A percentile compares a stretch with the other conserved stretches of the same genome.
Conservation (phyloP, 2,113 vertebrate genomes). For the Sorex araneus region DNA sequence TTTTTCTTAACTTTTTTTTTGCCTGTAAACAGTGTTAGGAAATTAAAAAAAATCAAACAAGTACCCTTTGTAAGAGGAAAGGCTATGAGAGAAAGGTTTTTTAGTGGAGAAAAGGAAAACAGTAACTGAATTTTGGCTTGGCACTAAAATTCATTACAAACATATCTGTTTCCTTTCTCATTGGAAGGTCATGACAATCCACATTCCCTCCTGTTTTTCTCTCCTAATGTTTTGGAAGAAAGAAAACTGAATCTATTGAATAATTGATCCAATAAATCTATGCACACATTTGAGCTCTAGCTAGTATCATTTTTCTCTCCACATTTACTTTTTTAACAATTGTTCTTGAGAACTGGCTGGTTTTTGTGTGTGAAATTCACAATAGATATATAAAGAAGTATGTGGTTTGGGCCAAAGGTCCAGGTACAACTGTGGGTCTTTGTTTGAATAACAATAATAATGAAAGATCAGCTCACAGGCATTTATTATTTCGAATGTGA, state of each 20-base stretch:
- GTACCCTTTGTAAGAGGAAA: slow-evolving; percentile 36
- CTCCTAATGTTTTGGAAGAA: neutral
- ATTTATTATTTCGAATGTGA: slow-evolving; percentile 8
- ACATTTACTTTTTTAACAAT: neutral
- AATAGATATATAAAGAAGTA: neutral
- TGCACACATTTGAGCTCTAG: neutral
- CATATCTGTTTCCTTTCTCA: neutral
- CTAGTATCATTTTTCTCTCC: neutral
- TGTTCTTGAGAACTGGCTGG: neutral
- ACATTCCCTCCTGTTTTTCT: neutral
- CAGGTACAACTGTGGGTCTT: slow-evolving; percentile 27
- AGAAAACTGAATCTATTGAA: neutral
- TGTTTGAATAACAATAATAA: slow-evolving; percentile 51
- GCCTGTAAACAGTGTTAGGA: neutral
- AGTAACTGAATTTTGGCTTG: slow-evolving; percentile 14
- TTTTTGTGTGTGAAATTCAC: slow-evolving; percentile 39
- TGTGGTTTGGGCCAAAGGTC: slow-evolving; percentile 46
- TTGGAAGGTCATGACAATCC: neutral
- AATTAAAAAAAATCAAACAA: neutral
- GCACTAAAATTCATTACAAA: neutral
- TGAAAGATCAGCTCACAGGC: neutral
- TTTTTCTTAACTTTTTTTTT: neutral
- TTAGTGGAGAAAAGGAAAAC: neutral
- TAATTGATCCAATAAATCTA: neutral
- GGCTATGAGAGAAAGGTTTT: slow-evolving; percentile 21